These are phyloP conservation scores for Conopomorpha cramerella DNA, from an alignment of 1,140 invertebrate species.

Conservation along the genomic window DNA sequence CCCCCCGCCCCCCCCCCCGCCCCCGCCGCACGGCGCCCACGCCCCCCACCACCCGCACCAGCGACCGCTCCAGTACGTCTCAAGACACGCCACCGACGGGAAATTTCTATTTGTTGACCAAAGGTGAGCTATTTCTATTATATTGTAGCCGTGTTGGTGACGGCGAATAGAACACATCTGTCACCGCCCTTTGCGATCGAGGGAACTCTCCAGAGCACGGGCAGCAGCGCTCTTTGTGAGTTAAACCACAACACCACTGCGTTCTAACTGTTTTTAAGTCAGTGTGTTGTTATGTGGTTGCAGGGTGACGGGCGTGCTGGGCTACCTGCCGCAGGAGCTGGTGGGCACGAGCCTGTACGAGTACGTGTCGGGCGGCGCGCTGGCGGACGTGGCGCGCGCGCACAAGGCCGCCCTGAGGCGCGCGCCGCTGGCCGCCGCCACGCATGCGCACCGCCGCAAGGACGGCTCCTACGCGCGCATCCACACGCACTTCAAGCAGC, in stretches of 20 bases:
- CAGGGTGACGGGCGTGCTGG: constrained; percentile 85
- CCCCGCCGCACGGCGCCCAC: constrained; percentile 7
- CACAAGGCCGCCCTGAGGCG: constrained; percentile 80
- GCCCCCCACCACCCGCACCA: constrained; percentile 47
- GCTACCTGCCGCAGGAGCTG: constrained; percentile 91
- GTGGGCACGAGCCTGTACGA: constrained; percentile 93
- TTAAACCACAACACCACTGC: no score
- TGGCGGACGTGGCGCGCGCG: constrained; percentile 77
- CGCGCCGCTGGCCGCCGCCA: constrained; percentile 69
- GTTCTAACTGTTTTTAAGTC: no score
- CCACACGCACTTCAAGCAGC: constrained; percentile 84
- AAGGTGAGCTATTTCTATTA: no score
- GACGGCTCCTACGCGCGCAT: constrained; percentile 73
- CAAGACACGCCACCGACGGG: constrained; percentile 90
- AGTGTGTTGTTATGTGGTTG: no score
- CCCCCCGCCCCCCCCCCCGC: constrained; percentile 11
- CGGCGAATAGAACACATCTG: no score
- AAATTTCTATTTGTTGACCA: constrained; percentile 97
- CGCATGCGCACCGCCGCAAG: constrained; percentile 82
- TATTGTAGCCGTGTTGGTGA: no score
- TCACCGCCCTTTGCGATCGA: no score
- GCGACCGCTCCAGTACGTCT: constrained; percentile 72
- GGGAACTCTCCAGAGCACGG: no score
- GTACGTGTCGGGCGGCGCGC: constrained; percentile 87
- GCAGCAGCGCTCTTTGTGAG: no score